These are phyloP conservation scores for Drosophila nasuta DNA, from an alignment of 1,140 invertebrate genomes.

Conservation along the genomic window DNA sequence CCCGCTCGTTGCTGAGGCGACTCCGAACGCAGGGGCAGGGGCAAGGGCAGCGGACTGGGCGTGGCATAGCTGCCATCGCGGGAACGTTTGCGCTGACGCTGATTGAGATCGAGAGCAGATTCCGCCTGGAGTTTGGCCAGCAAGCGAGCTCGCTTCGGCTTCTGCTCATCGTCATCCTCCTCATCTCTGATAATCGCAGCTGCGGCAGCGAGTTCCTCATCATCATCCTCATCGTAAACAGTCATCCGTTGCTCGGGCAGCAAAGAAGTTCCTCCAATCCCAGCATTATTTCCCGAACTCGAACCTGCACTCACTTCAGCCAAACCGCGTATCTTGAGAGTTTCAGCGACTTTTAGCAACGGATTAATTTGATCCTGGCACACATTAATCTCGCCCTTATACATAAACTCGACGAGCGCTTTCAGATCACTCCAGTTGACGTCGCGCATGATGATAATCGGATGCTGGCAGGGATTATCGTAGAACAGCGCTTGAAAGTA, in stretches of 20 bases:
- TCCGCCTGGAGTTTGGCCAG: conserved; percentile 54
- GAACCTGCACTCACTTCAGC: conserved; percentile 90
- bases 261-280: conserved; percentile 75
- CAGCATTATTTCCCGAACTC: background rate
- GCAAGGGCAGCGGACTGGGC: conserved; percentile 85
- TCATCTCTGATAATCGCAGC: conserved; percentile 58
- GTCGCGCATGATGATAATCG: conserved; percentile 95
- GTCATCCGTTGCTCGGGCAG: conserved; percentile 79
- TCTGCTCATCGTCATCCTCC: conserved; percentile 62
- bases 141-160: conserved; percentile 70
- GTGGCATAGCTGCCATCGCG: conserved; percentile 84
- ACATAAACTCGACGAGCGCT: conserved; percentile 96
- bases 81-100: conserved; percentile 73
- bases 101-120: conserved; percentile 63
- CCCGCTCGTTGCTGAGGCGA: conserved; percentile 22
- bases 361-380: conserved; percentile 95
- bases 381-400: conserved; percentile 96
- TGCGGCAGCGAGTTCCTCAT: conserved; percentile 63
- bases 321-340: conserved; percentile 93
- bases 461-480: conserved; percentile 96
- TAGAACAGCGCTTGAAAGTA: conserved; percentile 96
- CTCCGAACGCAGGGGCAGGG: conserved; percentile 78
- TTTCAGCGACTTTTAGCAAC: conserved; percentile 93
- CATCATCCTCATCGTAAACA: conserved; percentile 83
- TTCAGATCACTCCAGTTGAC: conserved; percentile 95